phyloP scores from a whole-genome alignment of 1,140 invertebrate genomes.

The Drosophila orena region DNA sequence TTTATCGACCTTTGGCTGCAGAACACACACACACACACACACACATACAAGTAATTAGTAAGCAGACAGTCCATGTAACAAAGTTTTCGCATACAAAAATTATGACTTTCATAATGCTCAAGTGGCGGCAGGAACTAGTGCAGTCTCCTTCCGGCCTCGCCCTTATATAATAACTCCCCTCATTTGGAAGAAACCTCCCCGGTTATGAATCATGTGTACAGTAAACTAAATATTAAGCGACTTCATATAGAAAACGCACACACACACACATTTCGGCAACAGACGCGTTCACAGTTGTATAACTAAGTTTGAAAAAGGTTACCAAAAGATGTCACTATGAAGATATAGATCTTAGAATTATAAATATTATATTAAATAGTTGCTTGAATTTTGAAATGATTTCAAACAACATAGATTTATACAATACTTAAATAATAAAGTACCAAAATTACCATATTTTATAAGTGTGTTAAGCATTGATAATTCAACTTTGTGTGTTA shows the following conservation, averaged over 20 bases:
- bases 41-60: slow-evolving; percentile 24
- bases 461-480: too few species aligned
- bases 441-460: too few species aligned
- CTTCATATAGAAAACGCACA: slow-evolving; percentile 19
- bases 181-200: slow-evolving; percentile 24
- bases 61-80: slow-evolving; percentile 22
- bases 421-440: too few species aligned
- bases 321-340: too few species aligned
- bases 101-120: slow-evolving; percentile 33
- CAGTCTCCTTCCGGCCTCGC: slow-evolving; percentile 4
- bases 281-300: slow-evolving; percentile 6
- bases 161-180: neutral
- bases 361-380: too few species aligned
- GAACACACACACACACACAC: neutral
- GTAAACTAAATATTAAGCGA: slow-evolving; percentile 48
- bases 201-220: slow-evolving; percentile 38
- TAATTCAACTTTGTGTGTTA: neutral
- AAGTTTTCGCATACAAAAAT: slow-evolving; percentile 38
- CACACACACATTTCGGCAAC: slow-evolving; percentile 9
- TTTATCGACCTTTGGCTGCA: neutral
- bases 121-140: slow-evolving; percentile 20
- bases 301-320: neutral
- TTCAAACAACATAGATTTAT: too few species aligned
- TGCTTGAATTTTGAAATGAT: too few species aligned
- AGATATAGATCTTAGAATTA: too few species aligned